phyloP scores from a whole-genome alignment of 2,888 invertebrate genomes.

The Clanis bilineata region DNA sequence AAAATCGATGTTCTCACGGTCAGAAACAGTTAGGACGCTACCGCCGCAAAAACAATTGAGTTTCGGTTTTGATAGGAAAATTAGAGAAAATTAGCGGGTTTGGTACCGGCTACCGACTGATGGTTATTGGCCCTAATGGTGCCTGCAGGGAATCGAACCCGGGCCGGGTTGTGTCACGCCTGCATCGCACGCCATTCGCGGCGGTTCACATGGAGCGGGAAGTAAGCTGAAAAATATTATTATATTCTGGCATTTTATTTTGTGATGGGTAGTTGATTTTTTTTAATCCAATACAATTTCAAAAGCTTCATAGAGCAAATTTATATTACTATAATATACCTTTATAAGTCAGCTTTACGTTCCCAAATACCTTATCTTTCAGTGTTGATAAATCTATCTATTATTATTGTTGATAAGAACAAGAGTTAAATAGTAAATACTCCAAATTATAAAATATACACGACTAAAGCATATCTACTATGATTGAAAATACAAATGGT shows the following conservation, averaged over 20 bases:
- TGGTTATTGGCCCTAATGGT: constrained; percentile 77
- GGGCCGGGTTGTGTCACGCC: constrained; percentile 66
- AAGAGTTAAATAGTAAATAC: too few species aligned
- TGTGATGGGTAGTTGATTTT: background rate
- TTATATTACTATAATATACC: too few species aligned
- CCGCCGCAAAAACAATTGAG: constrained; percentile 61
- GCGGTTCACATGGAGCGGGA: constrained; percentile 55
- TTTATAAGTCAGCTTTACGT: too few species aligned
- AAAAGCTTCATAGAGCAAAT: too few species aligned
- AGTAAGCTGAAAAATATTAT: background rate
- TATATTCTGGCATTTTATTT: background rate
- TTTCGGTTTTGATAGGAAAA: constrained; percentile 80
- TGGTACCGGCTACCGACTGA: constrained; percentile 71
- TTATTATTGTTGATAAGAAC: too few species aligned
- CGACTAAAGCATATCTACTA: too few species aligned
- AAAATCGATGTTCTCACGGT: constrained; percentile 68
- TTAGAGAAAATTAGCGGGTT: constrained; percentile 79
- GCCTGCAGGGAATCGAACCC: constrained; percentile 72
- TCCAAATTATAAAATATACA: too few species aligned
- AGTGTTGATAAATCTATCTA: too few species aligned
- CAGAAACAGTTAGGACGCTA: constrained; percentile 64
- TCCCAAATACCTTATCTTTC: too few species aligned
- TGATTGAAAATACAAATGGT: too few species aligned
- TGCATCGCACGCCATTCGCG: constrained; percentile 56
- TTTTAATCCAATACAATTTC: too few species aligned